phyloP scores from a whole-genome alignment of 2,888 invertebrate genomes.

The Cantharis nigra region DNA sequence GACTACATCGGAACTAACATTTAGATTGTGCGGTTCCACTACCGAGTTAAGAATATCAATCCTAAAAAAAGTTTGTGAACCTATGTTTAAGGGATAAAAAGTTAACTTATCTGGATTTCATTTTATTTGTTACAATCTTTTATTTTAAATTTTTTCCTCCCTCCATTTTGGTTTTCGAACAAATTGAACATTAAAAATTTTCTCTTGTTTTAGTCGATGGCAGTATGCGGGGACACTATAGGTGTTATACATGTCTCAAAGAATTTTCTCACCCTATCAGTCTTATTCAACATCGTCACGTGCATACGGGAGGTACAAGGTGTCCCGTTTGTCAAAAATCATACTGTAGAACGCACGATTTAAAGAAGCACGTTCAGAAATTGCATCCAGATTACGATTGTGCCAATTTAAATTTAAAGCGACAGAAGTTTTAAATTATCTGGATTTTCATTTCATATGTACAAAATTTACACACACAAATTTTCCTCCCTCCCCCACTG shows the following conservation, averaged over 20 bases:
- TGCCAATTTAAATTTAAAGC: neutral
- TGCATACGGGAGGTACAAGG: slow-evolving; percentile 58
- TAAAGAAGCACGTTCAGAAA: slow-evolving; percentile 39
- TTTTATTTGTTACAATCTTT: neutral
- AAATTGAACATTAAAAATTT: neutral
- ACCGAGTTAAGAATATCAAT: too few species aligned
- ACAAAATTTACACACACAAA: too few species aligned
- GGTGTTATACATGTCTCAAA: slow-evolving; percentile 38
- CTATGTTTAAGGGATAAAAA: neutral
- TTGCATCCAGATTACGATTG: slow-evolving; percentile 29
- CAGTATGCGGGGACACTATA: neutral
- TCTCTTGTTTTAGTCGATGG: neutral
- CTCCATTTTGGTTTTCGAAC: neutral
- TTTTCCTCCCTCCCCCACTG: neutral
- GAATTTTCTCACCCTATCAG: slow-evolving; percentile 58
- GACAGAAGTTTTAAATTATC: neutral
- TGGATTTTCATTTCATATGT: neutral
- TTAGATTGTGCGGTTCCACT: neutral
- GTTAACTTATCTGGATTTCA: neutral
- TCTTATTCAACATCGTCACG: slow-evolving; percentile 59
- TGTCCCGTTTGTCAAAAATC: slow-evolving; percentile 58
- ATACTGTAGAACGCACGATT: slow-evolving; percentile 52
- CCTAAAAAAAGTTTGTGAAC: neutral
- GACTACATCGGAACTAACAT: neutral
- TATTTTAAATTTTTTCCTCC: neutral